These are phyloP conservation scores for Anthopleura xanthogrammica DNA, from an alignment of 92 coral and sea anemone genomes.

Conservation along the genomic window DNA sequence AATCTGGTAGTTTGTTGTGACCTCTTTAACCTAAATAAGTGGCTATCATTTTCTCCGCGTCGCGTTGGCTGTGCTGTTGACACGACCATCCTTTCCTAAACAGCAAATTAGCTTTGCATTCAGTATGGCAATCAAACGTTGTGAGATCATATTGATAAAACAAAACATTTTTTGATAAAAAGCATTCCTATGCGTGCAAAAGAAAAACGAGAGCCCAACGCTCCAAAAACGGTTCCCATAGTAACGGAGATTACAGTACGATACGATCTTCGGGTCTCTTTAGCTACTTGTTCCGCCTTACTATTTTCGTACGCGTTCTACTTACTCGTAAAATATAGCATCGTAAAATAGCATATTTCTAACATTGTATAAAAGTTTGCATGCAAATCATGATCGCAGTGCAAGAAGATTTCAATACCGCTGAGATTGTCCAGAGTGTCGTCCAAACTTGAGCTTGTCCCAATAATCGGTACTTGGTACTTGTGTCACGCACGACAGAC, in stretches of 20 bases:
- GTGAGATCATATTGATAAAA: neutral
- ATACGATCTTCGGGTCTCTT: no score
- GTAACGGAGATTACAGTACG: no score
- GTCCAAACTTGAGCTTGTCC: no score
- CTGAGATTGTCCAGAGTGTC: neutral
- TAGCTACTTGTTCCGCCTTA: no score
- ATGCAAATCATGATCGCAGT: neutral
- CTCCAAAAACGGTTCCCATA: neutral
- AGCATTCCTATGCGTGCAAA: neutral
- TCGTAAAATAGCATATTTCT: no score
- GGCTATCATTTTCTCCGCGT: neutral
- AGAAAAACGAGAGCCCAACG: neutral
- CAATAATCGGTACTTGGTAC: no score
- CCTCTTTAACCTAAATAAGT: neutral
- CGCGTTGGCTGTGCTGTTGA: constrained; percentile 2
- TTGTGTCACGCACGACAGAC: no score
- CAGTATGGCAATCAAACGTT: neutral
- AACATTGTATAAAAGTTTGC: neutral
- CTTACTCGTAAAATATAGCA: no score
- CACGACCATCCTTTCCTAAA: neutral
- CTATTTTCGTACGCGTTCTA: no score
- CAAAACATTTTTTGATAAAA: neutral
- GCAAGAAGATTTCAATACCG: neutral
- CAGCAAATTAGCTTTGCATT: neutral
- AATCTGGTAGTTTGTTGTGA: neutral